These are phyloP conservation scores for Idaea biselata DNA, from an alignment of 2,888 invertebrate genomes.

Conservation along the genomic window DNA sequence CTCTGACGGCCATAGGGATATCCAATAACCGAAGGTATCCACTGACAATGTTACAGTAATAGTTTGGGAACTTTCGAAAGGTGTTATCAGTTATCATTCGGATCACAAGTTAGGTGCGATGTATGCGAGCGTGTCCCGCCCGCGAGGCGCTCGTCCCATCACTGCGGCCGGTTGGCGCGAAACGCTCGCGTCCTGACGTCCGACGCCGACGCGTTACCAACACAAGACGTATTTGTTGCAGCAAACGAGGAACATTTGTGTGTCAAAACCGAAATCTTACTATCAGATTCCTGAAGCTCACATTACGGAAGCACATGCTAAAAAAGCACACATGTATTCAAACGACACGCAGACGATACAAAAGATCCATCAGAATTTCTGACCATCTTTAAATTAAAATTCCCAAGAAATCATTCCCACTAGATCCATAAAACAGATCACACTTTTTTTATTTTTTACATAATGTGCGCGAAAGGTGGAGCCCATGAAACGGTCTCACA, in stretches of 20 bases:
- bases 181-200: conserved; percentile 51
- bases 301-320: no score
- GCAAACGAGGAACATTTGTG: neutral
- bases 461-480: no score
- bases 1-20: conserved; percentile 16
- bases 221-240: neutral
- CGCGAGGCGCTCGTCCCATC: conserved; percentile 63
- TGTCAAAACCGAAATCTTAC: neutral
- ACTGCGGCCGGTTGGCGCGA: conserved; percentile 72
- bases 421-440: no score
- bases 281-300: no score
- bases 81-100: conserved; percentile 33
- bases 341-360: no score
- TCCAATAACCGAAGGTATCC: neutral
- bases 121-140: conserved; percentile 56
- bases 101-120: conserved; percentile 31
- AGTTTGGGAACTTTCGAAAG: conserved; percentile 26
- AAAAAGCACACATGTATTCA: no score
- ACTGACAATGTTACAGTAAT: neutral
- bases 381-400: no score
- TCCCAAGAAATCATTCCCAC: no score
- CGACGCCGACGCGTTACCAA: conserved; percentile 49
- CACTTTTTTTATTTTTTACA: no score
- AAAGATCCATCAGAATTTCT: no score
- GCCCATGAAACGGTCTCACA: no score